Evolutionary conservation across 2,113 vertebrate genomes (phyloP).

Genomic region (Micromys minutus): DNA sequence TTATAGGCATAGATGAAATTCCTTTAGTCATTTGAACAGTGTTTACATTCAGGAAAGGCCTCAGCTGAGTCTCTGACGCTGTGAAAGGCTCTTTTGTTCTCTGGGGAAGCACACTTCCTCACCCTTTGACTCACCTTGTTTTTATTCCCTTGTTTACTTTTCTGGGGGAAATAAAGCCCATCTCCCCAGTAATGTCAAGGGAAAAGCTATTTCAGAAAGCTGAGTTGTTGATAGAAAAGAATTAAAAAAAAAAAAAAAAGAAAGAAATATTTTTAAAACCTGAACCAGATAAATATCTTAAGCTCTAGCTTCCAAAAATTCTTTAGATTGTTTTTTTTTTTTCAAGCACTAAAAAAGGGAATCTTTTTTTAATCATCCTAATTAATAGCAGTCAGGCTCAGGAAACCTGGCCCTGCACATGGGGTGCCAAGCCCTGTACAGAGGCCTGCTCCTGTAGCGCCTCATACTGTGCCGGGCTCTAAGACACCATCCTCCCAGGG

Average conservation of each 20-base stretch:
- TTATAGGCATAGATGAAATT: conserved; percentile 80
- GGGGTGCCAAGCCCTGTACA: neutral
- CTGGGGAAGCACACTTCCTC: conserved; percentile 77
- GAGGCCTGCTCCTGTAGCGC: neutral
- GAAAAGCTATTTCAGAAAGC: conserved; percentile 59
- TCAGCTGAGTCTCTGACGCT: conserved; percentile 73
- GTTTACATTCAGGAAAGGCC: conserved; percentile 79
- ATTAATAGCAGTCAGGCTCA: conserved; percentile 57
- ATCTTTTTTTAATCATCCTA: conserved; percentile 34
- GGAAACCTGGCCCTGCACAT: neutral
- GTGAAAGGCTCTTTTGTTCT: conserved; percentile 80
- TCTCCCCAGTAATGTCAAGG: conserved; percentile 65
- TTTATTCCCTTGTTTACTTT: conserved; percentile 81
- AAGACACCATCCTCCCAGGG: neutral
- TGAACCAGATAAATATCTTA: conserved; percentile 55
- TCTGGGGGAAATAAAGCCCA: conserved; percentile 62
- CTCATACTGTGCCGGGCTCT: too few species aligned
- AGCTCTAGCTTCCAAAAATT: conserved; percentile 59
- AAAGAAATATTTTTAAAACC: conserved; percentile 67
- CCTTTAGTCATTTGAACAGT: conserved; percentile 76
- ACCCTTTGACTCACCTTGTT: conserved; percentile 81
- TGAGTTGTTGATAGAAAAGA: conserved; percentile 53
- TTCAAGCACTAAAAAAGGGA: conserved; percentile 46
- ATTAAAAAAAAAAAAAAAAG: neutral
- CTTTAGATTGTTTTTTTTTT: conserved; percentile 26